Base-by-base conservation (phyloP, 2,888 invertebrate species). In the Catocala nupta region DNA sequence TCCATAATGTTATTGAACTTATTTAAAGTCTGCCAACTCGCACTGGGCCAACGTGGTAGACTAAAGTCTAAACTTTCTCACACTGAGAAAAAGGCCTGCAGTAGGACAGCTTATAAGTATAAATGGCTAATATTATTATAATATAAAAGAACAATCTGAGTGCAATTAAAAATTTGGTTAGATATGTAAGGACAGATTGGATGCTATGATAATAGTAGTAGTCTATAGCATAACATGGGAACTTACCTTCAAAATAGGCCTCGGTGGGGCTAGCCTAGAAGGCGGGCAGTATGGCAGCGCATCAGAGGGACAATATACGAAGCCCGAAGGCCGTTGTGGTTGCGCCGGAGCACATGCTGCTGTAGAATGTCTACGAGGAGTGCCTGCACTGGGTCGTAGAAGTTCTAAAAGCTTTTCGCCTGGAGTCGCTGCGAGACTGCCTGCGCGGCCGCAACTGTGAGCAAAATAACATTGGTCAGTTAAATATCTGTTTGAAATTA, bases 321-420 rank as follows among this genome's bases (percentile, higher is more conserved):
- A 93, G 74, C 91, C 92, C 5, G 89, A 75, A 6, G 88, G 86
- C 2, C 89, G 81, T 64, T 77, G 84, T 2, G 80, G 85, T 60
- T 82, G 86, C 45, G 77, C 77, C 51, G 90, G 91, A 49, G 87
- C 92, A 76, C 89, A 88, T 45, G 89, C 90, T 1, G 92, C 92
- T 0, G 93, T 90, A 45, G 92, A 91, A 81, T 93, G 93, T 8
- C 95, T 89, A 55, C 95, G 90, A n/a, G 92, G 93, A 0, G 92
- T 88, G 44, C 90, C 92, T 1, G 77, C 75, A 72, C 87, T 92
- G 49, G 95, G 95, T 68, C 95, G 90, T 70, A 95, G 91, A 70
- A 94, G 88, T 77, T 95, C 95, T 82, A 95, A 90, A 65, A 95
- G 92, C 75, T 94, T 92, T 87, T 94, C 94, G 73, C 94, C 93